Evolutionary conservation across 1,140 invertebrate genomes (phyloP), one percentile per base, ranked within the genome.

Genomic region (Maniola jurtina): DNA sequence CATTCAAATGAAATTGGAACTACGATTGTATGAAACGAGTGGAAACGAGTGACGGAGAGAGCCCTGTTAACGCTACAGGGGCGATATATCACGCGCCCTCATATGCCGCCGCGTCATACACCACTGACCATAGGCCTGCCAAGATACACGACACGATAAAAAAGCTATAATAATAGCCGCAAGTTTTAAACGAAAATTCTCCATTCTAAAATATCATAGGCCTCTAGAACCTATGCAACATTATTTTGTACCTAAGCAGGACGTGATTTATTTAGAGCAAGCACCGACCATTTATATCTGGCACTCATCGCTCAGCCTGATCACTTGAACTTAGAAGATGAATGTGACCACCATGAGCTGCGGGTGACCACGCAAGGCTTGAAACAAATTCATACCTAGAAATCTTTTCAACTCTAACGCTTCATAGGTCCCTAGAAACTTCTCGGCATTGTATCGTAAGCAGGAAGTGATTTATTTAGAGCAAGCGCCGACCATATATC

Each of bases 61-160:
- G n/a, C n/a, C n/a, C n/a, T n/a, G n/a, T 89, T 88, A 89, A 89
- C 85, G 84, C 86, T 82, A 81, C 83, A 84, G 83, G 77, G 79
- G 81, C 83, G 83, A 88, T 88, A 88, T 88, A 90, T 90, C 88
- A 90, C 84, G 83, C 84, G 71, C 79, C 79, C 82, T 87, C 85
- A 88, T 84, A 86, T 81, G 74, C 71, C 72, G 64, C 61, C 63
- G 61, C 72, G 71, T 72, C 76, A 77, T 72, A 78, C 68, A 68
- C 71, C 61, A 42, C 48, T 42, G 59, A 52, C 65, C 65, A 73
- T 60, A 73, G 66, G 60, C 54, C 52, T 9, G 47, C 34, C 40
- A 71, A 61, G 4, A 48, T 13, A 36, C 56, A 35, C 66, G 35
- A 66, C 34, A 33, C n/a, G 54, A 9, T 16, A 6, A 1, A 6